Percentiles rank a stretch among this genome's conserved stretches.
Evolutionary conservation across 1,140 invertebrate species (phyloP).

Genomic region (Hetaerina americana): DNA sequence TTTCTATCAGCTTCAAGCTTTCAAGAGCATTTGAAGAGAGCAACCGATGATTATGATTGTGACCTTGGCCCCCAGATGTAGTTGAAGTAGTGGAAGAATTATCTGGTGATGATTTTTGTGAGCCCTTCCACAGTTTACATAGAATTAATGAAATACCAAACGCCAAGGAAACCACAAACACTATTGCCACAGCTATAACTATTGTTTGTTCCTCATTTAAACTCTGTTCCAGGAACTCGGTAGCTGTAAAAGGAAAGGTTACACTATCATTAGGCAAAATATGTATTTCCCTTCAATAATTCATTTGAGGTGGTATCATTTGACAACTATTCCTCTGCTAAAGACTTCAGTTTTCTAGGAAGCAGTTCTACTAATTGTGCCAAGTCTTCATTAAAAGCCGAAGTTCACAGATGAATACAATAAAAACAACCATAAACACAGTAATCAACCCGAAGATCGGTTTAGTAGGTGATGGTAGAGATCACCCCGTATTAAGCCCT

Average conservation of each 20-base stretch:
- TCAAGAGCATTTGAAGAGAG: constrained; percentile 4
- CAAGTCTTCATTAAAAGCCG: no score
- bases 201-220: neutral
- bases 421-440: no score
- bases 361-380: no score
- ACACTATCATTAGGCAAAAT: no score
- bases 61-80: neutral
- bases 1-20: constrained; percentile 14
- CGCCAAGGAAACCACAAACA: neutral
- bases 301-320: no score
- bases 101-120: neutral
- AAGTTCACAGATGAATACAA: no score
- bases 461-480: no score
- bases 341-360: no score
- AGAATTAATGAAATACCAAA: neutral
- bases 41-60: neutral
- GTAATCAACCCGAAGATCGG: no score
- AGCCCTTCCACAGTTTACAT: neutral
- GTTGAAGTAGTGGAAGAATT: neutral
- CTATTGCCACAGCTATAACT: neutral
- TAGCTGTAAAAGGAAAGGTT: neutral
- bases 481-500: no score
- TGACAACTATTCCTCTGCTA: no score
- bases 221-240: constrained; percentile 8
- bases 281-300: no score